Percentiles rank a stretch among this genome's conserved stretches.
These are phyloP conservation scores for Drosophila testacea DNA, from an alignment of 2,888 invertebrate genomes.

Conservation along the genomic window DNA sequence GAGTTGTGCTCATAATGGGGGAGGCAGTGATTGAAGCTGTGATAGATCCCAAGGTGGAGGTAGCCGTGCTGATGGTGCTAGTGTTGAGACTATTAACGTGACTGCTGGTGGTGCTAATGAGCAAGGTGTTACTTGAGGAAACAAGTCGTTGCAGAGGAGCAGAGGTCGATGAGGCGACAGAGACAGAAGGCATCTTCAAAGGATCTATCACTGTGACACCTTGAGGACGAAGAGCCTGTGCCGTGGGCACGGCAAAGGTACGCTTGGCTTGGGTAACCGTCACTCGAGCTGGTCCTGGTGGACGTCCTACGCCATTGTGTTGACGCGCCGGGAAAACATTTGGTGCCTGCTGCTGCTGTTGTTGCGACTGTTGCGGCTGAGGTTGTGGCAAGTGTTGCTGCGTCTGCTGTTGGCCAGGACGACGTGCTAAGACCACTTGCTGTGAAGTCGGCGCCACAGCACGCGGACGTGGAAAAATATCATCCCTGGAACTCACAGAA, in stretches of 20 bases:
- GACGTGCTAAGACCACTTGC: conserved; percentile 30
- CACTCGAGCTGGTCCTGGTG: conserved; percentile 2
- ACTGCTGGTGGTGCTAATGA: conserved; percentile 38
- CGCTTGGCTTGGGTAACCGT: neutral
- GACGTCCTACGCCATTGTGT: neutral
- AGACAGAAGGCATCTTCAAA: neutral
- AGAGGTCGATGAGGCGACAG: neutral
- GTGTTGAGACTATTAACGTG: neutral
- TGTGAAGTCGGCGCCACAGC: neutral
- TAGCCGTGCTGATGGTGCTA: conserved; percentile 1
- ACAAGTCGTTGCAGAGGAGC: conserved; percentile 11
- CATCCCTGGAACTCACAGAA: conserved; percentile 26
- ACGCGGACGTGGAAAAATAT: conserved; percentile 55
- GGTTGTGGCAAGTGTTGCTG: neutral
- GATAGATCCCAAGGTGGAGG: neutral
- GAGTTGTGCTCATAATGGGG: conserved; percentile 17
- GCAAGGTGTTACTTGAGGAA: conserved; percentile 29
- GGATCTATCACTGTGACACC: neutral
- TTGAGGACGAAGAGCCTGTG: neutral
- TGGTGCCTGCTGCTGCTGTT: neutral
- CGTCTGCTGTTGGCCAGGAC: neutral
- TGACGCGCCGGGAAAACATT: neutral
- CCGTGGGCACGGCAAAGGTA: neutral
- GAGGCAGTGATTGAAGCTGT: conserved; percentile 35
- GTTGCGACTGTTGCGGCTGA: too few species aligned